These are phyloP conservation scores for Falco naumanni DNA, from an alignment of 2,797 vertebrate species.

Conservation along the genomic window DNA sequence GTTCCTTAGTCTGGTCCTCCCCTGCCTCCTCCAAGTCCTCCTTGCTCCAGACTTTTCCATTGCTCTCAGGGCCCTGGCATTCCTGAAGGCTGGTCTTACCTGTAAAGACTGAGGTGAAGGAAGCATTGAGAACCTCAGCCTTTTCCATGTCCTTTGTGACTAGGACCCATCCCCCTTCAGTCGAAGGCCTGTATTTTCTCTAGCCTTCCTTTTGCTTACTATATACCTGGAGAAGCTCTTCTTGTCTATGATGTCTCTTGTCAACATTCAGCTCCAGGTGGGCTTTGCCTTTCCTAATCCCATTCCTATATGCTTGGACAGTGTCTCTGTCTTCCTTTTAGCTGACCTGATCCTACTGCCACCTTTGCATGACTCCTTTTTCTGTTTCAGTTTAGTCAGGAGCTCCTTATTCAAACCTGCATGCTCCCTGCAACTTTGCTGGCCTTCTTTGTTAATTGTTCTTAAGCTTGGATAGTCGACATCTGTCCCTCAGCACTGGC, in stretches of 20 bases:
- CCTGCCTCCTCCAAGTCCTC: not conserved
- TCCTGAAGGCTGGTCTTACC: not conserved
- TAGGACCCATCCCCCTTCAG: not conserved
- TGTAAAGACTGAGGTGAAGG: too few species aligned
- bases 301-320: not conserved
- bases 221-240: not conserved
- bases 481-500: not conserved
- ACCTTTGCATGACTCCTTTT: not conserved
- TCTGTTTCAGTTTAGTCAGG: not conserved
- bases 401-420: not conserved
- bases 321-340: not conserved
- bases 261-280: not conserved
- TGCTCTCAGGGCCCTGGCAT: not conserved
- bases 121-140: not conserved
- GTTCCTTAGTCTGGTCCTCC: not conserved
- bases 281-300: not conserved
- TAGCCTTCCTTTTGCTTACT: not conserved
- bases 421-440: not conserved
- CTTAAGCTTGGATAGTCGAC: not conserved
- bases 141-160: not conserved
- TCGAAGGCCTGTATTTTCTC: not conserved
- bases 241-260: not conserved
- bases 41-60: not conserved
- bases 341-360: not conserved
- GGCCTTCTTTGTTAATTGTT: not conserved